Evolutionary conservation across 2,113 vertebrate species (phyloP).

Genomic region (Lepus timidus): DNA sequence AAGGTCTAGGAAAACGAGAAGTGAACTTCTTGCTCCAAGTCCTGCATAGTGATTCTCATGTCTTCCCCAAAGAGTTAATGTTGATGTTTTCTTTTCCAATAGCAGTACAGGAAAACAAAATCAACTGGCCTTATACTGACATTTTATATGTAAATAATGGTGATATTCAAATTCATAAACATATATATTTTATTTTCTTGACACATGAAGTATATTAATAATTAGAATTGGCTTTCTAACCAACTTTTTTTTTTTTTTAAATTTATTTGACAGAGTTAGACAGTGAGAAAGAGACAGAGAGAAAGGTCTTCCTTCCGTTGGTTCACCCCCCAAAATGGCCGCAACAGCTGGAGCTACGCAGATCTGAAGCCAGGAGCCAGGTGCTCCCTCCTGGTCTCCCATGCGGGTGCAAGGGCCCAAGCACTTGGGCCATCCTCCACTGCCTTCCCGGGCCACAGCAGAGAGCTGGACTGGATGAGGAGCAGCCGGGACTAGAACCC

Average conservation of each 20-base stretch:
- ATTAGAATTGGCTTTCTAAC: not conserved
- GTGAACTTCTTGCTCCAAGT: not conserved
- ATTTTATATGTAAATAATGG: not conserved
- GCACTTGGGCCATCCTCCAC: too few species aligned
- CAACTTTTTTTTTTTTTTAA: not conserved
- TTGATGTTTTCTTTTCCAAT: not conserved
- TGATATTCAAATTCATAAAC: not conserved
- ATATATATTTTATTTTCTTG: not conserved
- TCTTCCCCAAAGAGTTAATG: not conserved
- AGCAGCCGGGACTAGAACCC: too few species aligned
- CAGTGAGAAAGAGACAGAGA: too few species aligned
- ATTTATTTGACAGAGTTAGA: too few species aligned
- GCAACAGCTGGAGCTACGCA: too few species aligned
- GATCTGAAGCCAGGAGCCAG: too few species aligned
- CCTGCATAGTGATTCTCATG: not conserved
- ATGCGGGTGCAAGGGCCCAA: too few species aligned
- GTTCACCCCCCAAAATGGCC: too few species aligned
- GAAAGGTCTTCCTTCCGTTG: too few species aligned
- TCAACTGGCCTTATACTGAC: not conserved
- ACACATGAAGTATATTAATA: not conserved
- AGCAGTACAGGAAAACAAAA: not conserved
- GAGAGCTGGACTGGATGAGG: too few species aligned
- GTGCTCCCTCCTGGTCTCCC: too few species aligned
- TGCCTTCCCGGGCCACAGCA: too few species aligned
- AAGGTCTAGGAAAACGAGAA: not conserved